Evolutionary conservation across 2,888 invertebrate genomes (phyloP), one percentile per base, ranked within the genome.

Genomic region (Yponomeuta plumbellus): DNA sequence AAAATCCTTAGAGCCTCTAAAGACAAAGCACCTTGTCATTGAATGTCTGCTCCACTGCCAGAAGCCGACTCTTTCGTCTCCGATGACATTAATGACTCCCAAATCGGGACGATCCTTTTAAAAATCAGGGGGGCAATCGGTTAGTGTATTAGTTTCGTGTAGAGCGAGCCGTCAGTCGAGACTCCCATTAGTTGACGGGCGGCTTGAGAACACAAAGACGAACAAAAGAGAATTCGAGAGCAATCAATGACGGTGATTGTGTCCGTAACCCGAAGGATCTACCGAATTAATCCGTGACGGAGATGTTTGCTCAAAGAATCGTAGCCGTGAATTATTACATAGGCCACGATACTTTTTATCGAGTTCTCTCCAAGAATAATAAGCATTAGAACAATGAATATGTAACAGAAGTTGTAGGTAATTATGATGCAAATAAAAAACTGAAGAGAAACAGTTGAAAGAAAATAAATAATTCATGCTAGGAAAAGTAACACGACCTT

Each of bases 21-120:
- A 44, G 20, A 56, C 26, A 23, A 62, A 66, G 57, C 63, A 44
- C 66, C 26, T 67, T 65, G 65, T 65, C 67, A 62, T 61, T 65
- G 22, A 40, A 66, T 17, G 34, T 61, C 26, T 34, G 59, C 57
- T 57, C 64, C 61, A 59, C 39, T 65, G 77, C 80, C 90, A 80
- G 89, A 80, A 91, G 90, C 88, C 79, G 80, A 79, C 80, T 76
- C 73, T 75, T 80, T 74, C 79, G 77, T 83, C 83, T 84, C 77
- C 78, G 85, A 87, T 84, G 87, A 87, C 88, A 88, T 85, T 89
- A 88, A 90, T 88, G 88, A 89, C 81, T 80, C 76, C 79, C 77
- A 83, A 84, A 85, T 83, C 64, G 67, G 66, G 52, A 79, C 77
- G 80, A 79, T 82, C 79, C 80, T 80, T 83, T 83, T 76, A 79